phyloP scores from a whole-genome alignment of 1,140 invertebrate genomes.

The Gonioctena quinquepunctata region DNA sequence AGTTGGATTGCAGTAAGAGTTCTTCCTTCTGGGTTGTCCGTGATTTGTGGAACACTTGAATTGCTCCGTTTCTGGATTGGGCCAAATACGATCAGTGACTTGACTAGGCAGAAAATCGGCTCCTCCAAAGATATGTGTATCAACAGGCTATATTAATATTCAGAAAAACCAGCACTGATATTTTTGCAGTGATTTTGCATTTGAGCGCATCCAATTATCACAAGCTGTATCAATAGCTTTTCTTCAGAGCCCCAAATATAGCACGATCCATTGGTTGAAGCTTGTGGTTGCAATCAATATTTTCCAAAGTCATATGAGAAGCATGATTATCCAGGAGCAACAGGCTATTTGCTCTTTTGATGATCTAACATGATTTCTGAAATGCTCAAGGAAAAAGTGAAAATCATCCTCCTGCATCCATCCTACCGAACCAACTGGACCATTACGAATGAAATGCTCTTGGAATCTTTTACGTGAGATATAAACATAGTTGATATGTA shows the following conservation, averaged over 20 bases:
- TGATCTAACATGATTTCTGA: too few relatives aligned
- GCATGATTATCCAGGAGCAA: too few relatives aligned
- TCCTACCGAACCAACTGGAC: too few relatives aligned
- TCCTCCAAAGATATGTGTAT: slow-evolving; percentile 11
- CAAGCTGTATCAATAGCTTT: slow-evolving; percentile 45
- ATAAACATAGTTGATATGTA: too few relatives aligned
- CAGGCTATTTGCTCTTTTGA: too few relatives aligned
- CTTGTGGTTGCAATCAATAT: slow-evolving; percentile 51
- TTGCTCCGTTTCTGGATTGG: slow-evolving; percentile 20
- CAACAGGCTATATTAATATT: background rate
- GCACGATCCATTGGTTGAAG: slow-evolving; percentile 52
- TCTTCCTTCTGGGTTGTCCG: slow-evolving; percentile 8
- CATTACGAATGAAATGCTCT: too few relatives aligned
- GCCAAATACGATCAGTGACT: slow-evolving; percentile 7
- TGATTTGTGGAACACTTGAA: background rate
- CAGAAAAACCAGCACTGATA: slow-evolving; percentile 10
- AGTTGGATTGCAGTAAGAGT: slow-evolving; percentile 1
- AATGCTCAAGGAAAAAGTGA: too few relatives aligned
- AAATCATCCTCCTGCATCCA: too few relatives aligned
- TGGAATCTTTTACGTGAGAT: too few relatives aligned
- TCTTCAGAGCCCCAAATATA: slow-evolving; percentile 56
- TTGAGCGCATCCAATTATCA: slow-evolving; percentile 56
- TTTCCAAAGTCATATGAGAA: too few relatives aligned
- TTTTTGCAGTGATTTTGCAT: slow-evolving; percentile 38
- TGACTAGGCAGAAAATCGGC: slow-evolving; percentile 12